Evolutionary conservation across 2,113 vertebrate genomes (phyloP), one percentile per base, ranked within the genome.

Genomic region (Macrotis lagotis): DNA sequence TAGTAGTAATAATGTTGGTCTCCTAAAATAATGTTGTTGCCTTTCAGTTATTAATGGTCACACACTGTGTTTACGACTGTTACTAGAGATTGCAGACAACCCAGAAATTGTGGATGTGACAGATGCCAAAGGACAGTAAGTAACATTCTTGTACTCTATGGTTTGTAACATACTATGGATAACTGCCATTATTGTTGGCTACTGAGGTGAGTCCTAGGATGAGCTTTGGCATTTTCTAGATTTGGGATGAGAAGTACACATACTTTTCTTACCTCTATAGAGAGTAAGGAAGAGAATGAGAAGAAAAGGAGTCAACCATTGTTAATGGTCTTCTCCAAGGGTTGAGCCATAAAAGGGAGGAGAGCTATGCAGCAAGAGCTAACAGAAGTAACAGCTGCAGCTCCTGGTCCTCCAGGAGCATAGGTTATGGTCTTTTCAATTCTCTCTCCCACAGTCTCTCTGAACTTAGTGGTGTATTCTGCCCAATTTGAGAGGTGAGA

Each of bases 51-150:
- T 99, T 98, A 99, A 99, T 44, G 99, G 99, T 48, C 99, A 99
- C 52, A 99, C 99, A 4, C 98, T 99, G 24, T 99, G 99, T 96
- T 98, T 99, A 96, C 99, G 99, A 94, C 98, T 99, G 95, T 98
- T 99, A 98, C 98, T 99, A 97, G 99, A 99, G 95, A 99, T 99
- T 50, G 97, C 99, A 22, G 99, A 99, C 93, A 98, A 98, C 96
- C 98, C 98, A 12, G 99, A 99, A 88, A 97, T 98, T 0, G 98
- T 99, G 11, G 99, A 99, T 0, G 98, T 99, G 50, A 99, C 98
- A 16, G 99, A 99, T 1, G 99, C 99, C 98, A 99, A 99, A 99
- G 99, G 99, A 99, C 99, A 99, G 99, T 99, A 98, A 99, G 99
- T 99, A 53, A 22, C 48, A 88, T 37, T 10, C 0, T 6, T 37